Evolutionary conservation across 2,113 vertebrate genomes (phyloP).

Genomic region (Sciurus niger): DNA sequence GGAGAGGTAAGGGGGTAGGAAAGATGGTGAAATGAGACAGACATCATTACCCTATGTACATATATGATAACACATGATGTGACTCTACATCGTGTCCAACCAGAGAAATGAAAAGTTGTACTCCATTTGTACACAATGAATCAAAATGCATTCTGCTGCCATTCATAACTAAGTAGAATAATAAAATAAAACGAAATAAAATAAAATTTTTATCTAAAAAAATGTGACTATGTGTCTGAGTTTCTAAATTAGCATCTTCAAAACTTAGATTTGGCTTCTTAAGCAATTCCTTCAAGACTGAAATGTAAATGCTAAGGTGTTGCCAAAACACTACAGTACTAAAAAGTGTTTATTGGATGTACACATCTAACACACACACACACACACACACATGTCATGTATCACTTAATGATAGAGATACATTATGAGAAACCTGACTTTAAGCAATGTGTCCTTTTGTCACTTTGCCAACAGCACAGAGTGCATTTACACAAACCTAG

Average conservation of each 20-base stretch:
- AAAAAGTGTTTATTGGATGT: not conserved
- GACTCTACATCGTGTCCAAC: too few relatives aligned
- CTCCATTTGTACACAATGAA: too few relatives aligned
- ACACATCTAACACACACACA: not conserved
- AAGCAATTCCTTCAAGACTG: not conserved
- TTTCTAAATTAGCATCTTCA: constrained; percentile 12
- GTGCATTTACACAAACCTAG: not conserved
- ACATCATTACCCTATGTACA: too few relatives aligned
- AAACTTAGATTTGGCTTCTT: not conserved
- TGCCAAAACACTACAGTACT: not conserved
- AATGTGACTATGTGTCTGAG: not conserved
- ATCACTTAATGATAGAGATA: not conserved
- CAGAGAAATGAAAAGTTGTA: too few relatives aligned
- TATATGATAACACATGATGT: too few relatives aligned
- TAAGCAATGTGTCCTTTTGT: not conserved
- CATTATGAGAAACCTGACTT: not conserved
- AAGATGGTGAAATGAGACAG: too few relatives aligned
- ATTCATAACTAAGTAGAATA: too few relatives aligned
- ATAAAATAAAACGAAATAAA: too few relatives aligned
- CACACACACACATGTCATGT: not conserved
- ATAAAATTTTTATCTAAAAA: too few relatives aligned
- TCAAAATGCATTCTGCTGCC: too few relatives aligned
- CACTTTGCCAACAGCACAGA: not conserved
- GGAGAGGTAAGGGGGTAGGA: too few relatives aligned
- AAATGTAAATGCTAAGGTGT: not conserved